Conservation (phyloP, 2,888 invertebrate species). For the Salpingus planirostris region DNA sequence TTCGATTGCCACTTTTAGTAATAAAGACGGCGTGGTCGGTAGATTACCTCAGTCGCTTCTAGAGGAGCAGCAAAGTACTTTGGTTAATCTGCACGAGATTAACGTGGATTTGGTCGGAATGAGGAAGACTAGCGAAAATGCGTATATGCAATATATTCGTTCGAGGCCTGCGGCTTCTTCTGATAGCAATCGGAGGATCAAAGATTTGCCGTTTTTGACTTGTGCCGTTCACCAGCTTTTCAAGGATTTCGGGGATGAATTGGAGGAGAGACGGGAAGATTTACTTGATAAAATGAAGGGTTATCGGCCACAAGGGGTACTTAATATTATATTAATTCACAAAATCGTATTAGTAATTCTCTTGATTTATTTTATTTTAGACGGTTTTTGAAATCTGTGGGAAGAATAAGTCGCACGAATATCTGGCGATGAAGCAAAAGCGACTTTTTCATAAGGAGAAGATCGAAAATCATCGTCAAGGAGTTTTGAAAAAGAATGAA, state of each 20-base stretch:
- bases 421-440: conserved; percentile 81
- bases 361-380: conserved; percentile 42
- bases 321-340: conserved; percentile 21
- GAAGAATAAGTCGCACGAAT: conserved; percentile 67
- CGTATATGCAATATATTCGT: conserved; percentile 80
- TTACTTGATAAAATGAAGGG: conserved; percentile 59
- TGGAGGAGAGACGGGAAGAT: conserved; percentile 41
- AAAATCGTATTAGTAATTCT: conserved; percentile 3
- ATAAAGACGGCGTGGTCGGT: conserved; percentile 59
- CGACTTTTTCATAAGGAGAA: conserved; percentile 60
- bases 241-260: conserved; percentile 30
- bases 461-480: conserved; percentile 43
- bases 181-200: conserved; percentile 82
- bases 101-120: conserved; percentile 66
- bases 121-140: conserved; percentile 72
- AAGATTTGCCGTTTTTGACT: conserved; percentile 52
- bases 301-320: conserved; percentile 66
- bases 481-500: conserved; percentile 34
- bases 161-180: conserved; percentile 83
- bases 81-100: conserved; percentile 65
- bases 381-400: conserved; percentile 90
- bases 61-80: conserved; percentile 73
- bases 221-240: conserved; percentile 59
- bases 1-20: conserved; percentile 43
- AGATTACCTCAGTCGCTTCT: conserved; percentile 69